Conservation (phyloP, 2,888 invertebrate species). For the Nomada ruficornis region DNA sequence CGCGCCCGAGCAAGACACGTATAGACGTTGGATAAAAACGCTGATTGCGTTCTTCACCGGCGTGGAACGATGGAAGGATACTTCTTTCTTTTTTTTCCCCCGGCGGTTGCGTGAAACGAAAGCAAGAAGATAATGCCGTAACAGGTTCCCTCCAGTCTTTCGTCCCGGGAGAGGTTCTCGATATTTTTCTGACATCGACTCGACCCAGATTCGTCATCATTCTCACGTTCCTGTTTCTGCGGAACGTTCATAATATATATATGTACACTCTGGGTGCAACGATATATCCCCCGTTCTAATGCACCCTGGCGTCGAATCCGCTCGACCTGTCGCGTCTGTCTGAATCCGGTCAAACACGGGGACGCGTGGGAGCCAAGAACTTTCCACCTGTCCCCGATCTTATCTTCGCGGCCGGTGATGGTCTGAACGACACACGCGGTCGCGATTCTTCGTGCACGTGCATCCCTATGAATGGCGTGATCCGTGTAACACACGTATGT, state of each 20-base stretch:
- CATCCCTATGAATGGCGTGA: slow-evolving; percentile 60
- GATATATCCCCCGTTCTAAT: slow-evolving; percentile 59
- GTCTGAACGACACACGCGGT: slow-evolving; percentile 48
- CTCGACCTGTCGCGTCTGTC: slow-evolving; percentile 18
- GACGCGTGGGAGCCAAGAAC: slow-evolving; percentile 66
- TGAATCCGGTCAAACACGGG: slow-evolving; percentile 46
- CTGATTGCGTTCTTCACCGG: slow-evolving; percentile 47
- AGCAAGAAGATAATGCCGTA: slow-evolving; percentile 39
- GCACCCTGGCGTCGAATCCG: slow-evolving; percentile 34
- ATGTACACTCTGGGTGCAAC: slow-evolving; percentile 29
- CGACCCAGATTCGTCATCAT: slow-evolving; percentile 45
- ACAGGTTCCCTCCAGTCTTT: slow-evolving; percentile 27
- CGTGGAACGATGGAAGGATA: slow-evolving; percentile 44
- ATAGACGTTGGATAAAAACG: slow-evolving; percentile 32
- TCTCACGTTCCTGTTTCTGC: slow-evolving; percentile 62
- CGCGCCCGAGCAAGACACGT: slow-evolving; percentile 23
- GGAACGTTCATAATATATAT: neutral
- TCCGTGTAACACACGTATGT: slow-evolving; percentile 13
- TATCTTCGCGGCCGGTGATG: slow-evolving; percentile 65
- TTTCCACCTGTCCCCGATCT: slow-evolving; percentile 76
- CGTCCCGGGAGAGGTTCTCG: slow-evolving; percentile 19
- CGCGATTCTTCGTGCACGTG: slow-evolving; percentile 57
- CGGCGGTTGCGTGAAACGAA: slow-evolving; percentile 34
- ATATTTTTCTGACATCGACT: slow-evolving; percentile 32
- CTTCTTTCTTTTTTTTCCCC: slow-evolving; percentile 3